A percentile compares a stretch with the other conserved stretches of the same genome.
Evolutionary conservation across 2,113 vertebrate species (phyloP).

Genomic region (Periophthalmodon schlosseri): DNA sequence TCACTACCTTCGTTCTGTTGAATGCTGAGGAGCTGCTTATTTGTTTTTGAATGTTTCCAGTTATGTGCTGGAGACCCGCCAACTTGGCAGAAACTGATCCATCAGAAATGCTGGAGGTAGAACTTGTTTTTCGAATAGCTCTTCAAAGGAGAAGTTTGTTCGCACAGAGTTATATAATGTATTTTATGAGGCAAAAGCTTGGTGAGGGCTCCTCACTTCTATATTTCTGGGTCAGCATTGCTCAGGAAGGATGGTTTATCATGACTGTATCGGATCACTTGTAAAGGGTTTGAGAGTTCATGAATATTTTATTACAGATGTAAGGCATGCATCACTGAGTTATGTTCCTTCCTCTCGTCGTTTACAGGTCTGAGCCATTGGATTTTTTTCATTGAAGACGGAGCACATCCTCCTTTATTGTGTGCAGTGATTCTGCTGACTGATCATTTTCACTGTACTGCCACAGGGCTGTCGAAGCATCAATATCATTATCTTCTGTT

Average conservation of each 20-base stretch:
- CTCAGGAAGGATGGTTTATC: conserved; percentile 40
- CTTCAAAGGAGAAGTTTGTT: conserved; percentile 27
- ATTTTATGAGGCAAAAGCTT: conserved; percentile 38
- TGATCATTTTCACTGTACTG: conserved; percentile 42
- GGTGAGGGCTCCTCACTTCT: conserved; percentile 22
- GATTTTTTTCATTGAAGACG: conserved; percentile 46
- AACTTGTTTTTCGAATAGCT: conserved; percentile 10
- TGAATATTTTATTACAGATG: conserved; percentile 69
- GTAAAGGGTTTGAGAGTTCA: conserved; percentile 41
- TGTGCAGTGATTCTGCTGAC: conserved; percentile 61
- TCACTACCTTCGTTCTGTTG: conserved; percentile 15
- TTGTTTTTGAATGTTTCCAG: conserved; percentile 60
- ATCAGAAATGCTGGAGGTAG: conserved; percentile 30
- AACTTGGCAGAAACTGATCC: conserved; percentile 42
- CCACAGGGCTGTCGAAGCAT: neutral
- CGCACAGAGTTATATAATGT: conserved; percentile 35
- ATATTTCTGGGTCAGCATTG: conserved; percentile 42
- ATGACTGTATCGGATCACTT: conserved; percentile 41
- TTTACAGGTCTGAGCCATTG: conserved; percentile 53
- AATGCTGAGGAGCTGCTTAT: conserved; percentile 43
- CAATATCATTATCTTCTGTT: neutral
- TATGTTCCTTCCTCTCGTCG: conserved; percentile 20
- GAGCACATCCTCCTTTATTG: conserved; percentile 35
- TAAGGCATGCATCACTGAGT: conserved; percentile 56
- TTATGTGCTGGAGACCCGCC: conserved; percentile 54